Base-by-base conservation (phyloP, 2,797 vertebrate species). In the Thripadectes ignobilis region DNA sequence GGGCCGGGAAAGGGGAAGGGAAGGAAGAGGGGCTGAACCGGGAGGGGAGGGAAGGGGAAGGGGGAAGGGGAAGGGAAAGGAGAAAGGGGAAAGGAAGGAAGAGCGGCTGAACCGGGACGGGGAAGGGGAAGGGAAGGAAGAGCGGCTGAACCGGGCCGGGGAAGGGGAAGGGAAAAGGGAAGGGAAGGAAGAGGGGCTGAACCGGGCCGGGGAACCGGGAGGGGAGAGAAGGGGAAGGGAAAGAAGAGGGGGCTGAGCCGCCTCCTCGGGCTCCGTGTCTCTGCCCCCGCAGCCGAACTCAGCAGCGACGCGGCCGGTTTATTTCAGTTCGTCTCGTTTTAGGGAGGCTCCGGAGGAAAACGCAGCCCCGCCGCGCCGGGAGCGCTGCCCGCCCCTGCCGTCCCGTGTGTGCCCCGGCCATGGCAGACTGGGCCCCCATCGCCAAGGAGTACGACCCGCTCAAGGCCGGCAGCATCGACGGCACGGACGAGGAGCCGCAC, bases 381-480 rank as follows among this genome's bases (percentile, higher is more conserved):
- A 20, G 48, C 6, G 7, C 29, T 21, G 24, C 0, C 7, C 2
- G 3, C 36, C 19, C 2, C 19, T 43, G 29, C 12, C 18, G 7
- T 34, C 22, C 19, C 9, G 14, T 29, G 13, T 6, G 6, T 65
- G 23, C 6, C 23, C 11, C 98, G 97, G 95, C 19, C 12, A 99
- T 99, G 99, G 98, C 90, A 0, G 99, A 99, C 46, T 99, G 99
- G 99, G 98, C 98, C 49, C 98, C 99, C 46, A 99, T 99, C 19
- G 99, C 99, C 5, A 99, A 98, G 95, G 98, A 98, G 29, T 99
- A 99, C 10, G 98, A 99, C 72, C 99, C 99, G 3, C 98, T 99
- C 24, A 99, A 99, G 97, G 99, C 99, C 1, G 99, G 99, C 48
- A 99, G 99, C 97, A 99, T 99, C 12, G 99, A 99, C 38, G 99